Conservation (phyloP, 1,140 invertebrate species). For the Calephelis nemesis region DNA sequence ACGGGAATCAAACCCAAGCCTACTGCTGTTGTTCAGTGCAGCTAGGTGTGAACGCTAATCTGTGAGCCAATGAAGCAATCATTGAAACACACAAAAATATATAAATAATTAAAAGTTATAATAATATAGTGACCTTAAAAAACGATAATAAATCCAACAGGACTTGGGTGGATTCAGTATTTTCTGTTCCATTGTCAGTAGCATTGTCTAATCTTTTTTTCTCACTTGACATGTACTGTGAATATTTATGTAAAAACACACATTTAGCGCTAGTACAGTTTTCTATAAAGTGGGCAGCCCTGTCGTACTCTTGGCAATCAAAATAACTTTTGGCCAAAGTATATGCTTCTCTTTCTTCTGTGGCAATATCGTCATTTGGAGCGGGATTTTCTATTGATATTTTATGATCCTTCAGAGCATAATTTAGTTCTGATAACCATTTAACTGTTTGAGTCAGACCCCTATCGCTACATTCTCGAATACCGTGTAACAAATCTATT, state of each 20-base stretch:
- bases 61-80: too few relatives aligned
- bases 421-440: slow-evolving; percentile 92
- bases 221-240: slow-evolving; percentile 92
- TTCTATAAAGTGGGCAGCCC: slow-evolving; percentile 91
- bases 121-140: slow-evolving; percentile 56
- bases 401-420: slow-evolving; percentile 85
- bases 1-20: too few relatives aligned
- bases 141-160: slow-evolving; percentile 66
- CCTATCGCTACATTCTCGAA: slow-evolving; percentile 85
- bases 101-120: slow-evolving; percentile 8
- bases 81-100: slow-evolving; percentile 33
- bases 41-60: too few relatives aligned
- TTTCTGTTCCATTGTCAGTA: slow-evolving; percentile 83
- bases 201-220: slow-evolving; percentile 93
- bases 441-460: slow-evolving; percentile 87
- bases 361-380: slow-evolving; percentile 61
- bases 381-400: slow-evolving; percentile 65
- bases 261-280: slow-evolving; percentile 83
- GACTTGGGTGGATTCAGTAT: slow-evolving; percentile 66
- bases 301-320: slow-evolving; percentile 94
- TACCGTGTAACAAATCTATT: slow-evolving; percentile 82
- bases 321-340: slow-evolving; percentile 93
- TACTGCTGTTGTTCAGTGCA: too few relatives aligned
- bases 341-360: slow-evolving; percentile 86
- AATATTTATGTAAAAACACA: slow-evolving; percentile 90